Evolutionary conservation across 2,888 invertebrate species (phyloP), one percentile per base, ranked within the genome.

Genomic region (Meganola albula): DNA sequence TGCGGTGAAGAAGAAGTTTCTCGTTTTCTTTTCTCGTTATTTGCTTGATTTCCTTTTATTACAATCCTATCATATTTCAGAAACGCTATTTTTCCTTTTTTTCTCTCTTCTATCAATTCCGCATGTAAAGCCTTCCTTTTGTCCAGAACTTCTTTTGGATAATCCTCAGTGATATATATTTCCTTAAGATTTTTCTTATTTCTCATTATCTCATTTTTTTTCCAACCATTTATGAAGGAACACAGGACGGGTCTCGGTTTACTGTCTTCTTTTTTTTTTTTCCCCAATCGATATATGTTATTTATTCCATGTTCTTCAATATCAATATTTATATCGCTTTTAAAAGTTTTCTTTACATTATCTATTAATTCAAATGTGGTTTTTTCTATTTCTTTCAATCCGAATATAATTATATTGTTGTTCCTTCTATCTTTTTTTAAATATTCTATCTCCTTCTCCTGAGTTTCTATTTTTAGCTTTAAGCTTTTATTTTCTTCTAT

Each of bases 51-150:
- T 6, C 27, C 32, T 20, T 38, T 38, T 0, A 55, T 39, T 28
- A 55, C 31, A 9, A 53, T 9, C 44, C 51, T 41, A 16, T 58
- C 54, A 12, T 52, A 46, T 28, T 49, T 49, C 18, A 52, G 20
- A 34, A 37, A 54, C 3, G 49, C 48, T 13, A 35, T 16, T 14
- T 47, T 43, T 24, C 44, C 37, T 21, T 53, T 49, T 24, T 40
- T 24, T 16, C 41, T 48, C 26, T 46, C 48, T 42, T 53, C 48
- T 5, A 16, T 21, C 10, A 53, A 23, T 10, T 45, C 26, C 7
- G 39, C 24, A 26, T 37, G 37, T 10, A 55, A 26, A 8, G 28
- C 30, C 31, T 50, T 53, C 14, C 53, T 31, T 37, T 52, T 32
- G 38, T 45, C 31, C 44, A 37, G 2, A 22, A 50, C 43, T 45